A percentile compares a stretch with the other conserved stretches of the same genome.
Conservation (phyloP, 35 echinoderm and acorn worm genomes). For the Apostichopus japonicus region DNA sequence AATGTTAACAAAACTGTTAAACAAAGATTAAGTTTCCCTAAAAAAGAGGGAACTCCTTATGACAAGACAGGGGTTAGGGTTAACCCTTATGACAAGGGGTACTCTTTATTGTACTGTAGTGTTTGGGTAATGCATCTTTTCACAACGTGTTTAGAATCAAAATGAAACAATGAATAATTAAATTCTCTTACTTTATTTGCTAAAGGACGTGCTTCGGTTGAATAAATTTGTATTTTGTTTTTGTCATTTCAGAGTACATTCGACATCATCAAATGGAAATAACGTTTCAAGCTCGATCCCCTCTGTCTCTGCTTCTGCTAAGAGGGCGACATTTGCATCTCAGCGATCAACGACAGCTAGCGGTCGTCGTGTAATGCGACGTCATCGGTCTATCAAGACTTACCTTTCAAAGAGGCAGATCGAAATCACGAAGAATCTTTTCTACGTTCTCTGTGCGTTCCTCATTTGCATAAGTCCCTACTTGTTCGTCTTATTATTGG, state of each 20-base stretch:
- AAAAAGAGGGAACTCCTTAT: too few relatives aligned
- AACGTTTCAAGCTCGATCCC: background rate
- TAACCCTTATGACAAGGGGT: too few relatives aligned
- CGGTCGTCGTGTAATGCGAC: background rate
- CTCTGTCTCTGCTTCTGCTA: background rate
- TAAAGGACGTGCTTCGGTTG: too few relatives aligned
- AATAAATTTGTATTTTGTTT: too few relatives aligned
- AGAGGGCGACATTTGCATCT: background rate
- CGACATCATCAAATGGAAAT: background rate
- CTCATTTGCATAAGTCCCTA: slow-evolving; percentile 62
- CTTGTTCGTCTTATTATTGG: slow-evolving; percentile 51
- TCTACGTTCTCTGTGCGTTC: slow-evolving; percentile 52
- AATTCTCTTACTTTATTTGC: too few relatives aligned
- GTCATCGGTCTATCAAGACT: slow-evolving; percentile 32
- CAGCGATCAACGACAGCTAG: slow-evolving; percentile 20
- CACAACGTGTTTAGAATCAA: too few relatives aligned
- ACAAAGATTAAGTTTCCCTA: too few relatives aligned
- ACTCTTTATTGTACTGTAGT: too few relatives aligned
- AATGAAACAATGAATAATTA: too few relatives aligned
- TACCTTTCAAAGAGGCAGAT: slow-evolving; percentile 58
- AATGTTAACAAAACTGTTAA: too few relatives aligned
- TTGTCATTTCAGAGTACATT: background rate
- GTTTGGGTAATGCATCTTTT: too few relatives aligned
- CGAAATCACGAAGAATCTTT: slow-evolving; percentile 70
- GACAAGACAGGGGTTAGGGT: too few relatives aligned